A percentile compares a stretch with the other conserved stretches of the same genome.
Evolutionary conservation across 1,140 invertebrate genomes (phyloP).

Genomic region (Cydia pomonella): DNA sequence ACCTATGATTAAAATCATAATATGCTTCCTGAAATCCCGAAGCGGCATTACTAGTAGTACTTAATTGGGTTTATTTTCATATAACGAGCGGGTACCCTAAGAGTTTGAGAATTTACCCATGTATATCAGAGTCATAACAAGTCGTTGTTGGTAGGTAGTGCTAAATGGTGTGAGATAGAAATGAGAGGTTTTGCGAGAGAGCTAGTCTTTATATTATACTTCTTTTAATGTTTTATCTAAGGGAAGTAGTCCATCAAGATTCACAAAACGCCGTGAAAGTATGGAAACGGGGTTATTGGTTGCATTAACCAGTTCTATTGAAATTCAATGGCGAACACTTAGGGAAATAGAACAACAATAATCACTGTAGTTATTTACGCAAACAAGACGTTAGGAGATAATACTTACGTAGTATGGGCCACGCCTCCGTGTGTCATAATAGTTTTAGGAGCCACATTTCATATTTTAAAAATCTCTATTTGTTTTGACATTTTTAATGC

Average conservation of each 20-base stretch:
- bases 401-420: background rate
- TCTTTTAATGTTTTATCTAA: background rate
- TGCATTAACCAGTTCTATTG: constrained; percentile 16
- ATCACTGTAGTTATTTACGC: constrained; percentile 25
- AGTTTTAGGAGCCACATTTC: background rate
- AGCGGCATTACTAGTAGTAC: no score
- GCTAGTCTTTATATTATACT: no score
- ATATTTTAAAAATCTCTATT: background rate
- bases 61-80: no score
- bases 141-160: no score
- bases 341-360: constrained; percentile 27
- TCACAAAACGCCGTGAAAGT: constrained; percentile 30
- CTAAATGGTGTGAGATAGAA: no score
- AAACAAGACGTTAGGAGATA: constrained; percentile 26
- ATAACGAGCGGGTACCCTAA: no score
- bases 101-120: no score
- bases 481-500: no score
- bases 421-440: background rate
- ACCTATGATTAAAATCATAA: no score
- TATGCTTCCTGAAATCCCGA: no score
- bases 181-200: no score
- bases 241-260: background rate
- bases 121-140: no score
- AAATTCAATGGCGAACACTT: constrained; percentile 30
- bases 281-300: constrained; percentile 28